Evolutionary conservation across 2,888 invertebrate species (phyloP).

Genomic region (Drosophila infuscata): DNA sequence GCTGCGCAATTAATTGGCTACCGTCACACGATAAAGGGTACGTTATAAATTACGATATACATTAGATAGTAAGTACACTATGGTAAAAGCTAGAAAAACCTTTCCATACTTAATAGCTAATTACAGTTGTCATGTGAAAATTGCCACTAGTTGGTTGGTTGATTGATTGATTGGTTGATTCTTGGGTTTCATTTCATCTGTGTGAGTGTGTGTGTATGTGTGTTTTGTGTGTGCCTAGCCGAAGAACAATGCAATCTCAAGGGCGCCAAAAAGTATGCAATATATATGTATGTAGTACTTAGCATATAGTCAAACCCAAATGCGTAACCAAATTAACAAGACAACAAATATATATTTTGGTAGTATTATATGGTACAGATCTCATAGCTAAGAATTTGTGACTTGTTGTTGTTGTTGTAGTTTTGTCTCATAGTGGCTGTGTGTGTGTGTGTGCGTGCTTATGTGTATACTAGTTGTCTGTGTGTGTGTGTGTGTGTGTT

Average conservation of each 20-base stretch:
- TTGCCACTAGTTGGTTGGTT: conserved; percentile 68
- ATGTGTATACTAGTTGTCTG: background rate
- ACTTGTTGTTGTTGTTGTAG: conserved; percentile 37
- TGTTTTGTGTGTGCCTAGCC: conserved; percentile 62
- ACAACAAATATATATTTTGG: conserved; percentile 69
- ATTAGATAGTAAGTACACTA: conserved; percentile 54
- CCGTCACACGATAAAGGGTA: conserved; percentile 46
- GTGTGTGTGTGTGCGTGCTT: conserved; percentile 17
- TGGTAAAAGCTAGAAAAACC: conserved; percentile 69
- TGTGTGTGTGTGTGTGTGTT: conserved; percentile 16
- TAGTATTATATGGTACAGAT: conserved; percentile 62
- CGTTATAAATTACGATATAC: conserved; percentile 59
- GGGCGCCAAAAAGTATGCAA: conserved; percentile 77
- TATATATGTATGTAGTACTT: conserved; percentile 72
- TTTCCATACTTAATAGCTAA: conserved; percentile 74
- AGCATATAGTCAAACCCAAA: conserved; percentile 76
- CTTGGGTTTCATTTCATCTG: conserved; percentile 23
- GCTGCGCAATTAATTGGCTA: conserved; percentile 56
- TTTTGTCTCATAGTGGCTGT: conserved; percentile 10
- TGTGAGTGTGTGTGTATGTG: conserved; percentile 24
- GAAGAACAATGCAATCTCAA: conserved; percentile 72
- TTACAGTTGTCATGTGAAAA: conserved; percentile 63
- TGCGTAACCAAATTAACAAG: conserved; percentile 79
- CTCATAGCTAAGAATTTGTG: conserved; percentile 68
- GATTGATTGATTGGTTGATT: conserved; percentile 41